Conservation (phyloP, 2,113 vertebrate genomes). For the Arvicanthis niloticus region DNA sequence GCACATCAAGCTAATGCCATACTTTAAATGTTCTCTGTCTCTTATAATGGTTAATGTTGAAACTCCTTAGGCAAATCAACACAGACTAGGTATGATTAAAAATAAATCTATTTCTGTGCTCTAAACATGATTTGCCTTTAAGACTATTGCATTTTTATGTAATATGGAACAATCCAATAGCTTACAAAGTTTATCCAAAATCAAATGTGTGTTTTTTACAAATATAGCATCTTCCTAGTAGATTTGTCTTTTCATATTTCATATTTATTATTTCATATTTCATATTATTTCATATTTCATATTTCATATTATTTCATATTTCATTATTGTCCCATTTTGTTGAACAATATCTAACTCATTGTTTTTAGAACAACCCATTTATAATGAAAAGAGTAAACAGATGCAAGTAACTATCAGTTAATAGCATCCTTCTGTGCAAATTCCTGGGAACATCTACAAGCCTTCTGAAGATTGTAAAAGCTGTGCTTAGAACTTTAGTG, state of each 20-base stretch:
- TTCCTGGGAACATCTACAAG: neutral
- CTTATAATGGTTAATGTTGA: neutral
- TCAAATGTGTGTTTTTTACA: neutral
- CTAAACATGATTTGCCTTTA: conserved; percentile 5
- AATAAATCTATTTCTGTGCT: neutral
- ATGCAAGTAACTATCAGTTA: neutral
- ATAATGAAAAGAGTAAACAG: neutral
- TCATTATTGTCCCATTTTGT: too few species aligned
- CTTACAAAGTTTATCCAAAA: conserved; percentile 42
- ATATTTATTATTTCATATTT: too few species aligned
- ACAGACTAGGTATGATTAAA: neutral
- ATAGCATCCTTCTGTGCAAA: neutral
- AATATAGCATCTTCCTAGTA: neutral
- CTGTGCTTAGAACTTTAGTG: conserved; percentile 19
- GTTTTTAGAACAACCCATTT: neutral
- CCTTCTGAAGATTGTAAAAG: conserved; percentile 7
- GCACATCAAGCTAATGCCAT: neutral
- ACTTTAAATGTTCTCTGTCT: neutral
- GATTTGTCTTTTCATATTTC: neutral
- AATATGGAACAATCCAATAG: neutral
- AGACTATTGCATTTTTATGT: neutral
- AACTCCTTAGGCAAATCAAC: neutral
- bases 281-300: too few species aligned
- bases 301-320: too few species aligned
- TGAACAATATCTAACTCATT: neutral